Evolutionary conservation across 2,888 invertebrate genomes (phyloP).

Genomic region (Aproaerema taeniolella): DNA sequence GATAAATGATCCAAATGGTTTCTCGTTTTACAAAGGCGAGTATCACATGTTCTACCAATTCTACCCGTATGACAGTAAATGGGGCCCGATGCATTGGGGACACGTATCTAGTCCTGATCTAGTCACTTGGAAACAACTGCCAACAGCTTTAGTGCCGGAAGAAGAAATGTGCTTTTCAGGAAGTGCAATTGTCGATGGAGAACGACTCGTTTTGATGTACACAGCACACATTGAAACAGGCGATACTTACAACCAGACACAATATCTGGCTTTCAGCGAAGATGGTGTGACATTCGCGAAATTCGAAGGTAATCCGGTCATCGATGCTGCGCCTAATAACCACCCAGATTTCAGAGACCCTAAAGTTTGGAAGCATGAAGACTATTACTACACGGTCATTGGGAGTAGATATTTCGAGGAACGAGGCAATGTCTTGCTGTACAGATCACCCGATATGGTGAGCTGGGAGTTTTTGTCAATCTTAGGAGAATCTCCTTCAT

Average conservation of each 20-base stretch:
- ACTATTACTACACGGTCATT: conserved; percentile 59
- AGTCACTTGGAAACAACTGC: conserved; percentile 65
- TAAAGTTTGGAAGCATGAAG: conserved; percentile 60
- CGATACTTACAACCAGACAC: conserved; percentile 49
- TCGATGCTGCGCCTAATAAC: conserved; percentile 46
- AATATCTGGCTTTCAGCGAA: conserved; percentile 56
- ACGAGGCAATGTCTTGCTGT: conserved; percentile 54
- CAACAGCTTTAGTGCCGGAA: conserved; percentile 67
- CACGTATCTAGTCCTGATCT: conserved; percentile 65
- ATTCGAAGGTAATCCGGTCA: conserved; percentile 58
- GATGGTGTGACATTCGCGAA: conserved; percentile 61
- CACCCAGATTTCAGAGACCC: conserved; percentile 70
- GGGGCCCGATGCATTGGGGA: conserved; percentile 77
- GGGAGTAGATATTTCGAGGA: conserved; percentile 54
- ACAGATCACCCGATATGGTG: conserved; percentile 54
- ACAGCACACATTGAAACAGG: conserved; percentile 49
- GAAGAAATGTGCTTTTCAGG: conserved; percentile 67
- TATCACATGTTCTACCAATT: conserved; percentile 76
- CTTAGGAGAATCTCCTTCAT: conserved; percentile 55
- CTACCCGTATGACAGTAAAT: conserved; percentile 61
- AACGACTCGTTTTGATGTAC: conserved; percentile 53
- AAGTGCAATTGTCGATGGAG: conserved; percentile 55
- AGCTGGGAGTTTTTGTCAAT: conserved; percentile 56
- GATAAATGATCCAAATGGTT: conserved; percentile 79
- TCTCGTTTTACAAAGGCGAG: conserved; percentile 65